Percentiles rank a stretch among this genome's conserved stretches.
Evolutionary conservation across 2,113 vertebrate species (phyloP).

Genomic region (Chaetodon auriga): DNA sequence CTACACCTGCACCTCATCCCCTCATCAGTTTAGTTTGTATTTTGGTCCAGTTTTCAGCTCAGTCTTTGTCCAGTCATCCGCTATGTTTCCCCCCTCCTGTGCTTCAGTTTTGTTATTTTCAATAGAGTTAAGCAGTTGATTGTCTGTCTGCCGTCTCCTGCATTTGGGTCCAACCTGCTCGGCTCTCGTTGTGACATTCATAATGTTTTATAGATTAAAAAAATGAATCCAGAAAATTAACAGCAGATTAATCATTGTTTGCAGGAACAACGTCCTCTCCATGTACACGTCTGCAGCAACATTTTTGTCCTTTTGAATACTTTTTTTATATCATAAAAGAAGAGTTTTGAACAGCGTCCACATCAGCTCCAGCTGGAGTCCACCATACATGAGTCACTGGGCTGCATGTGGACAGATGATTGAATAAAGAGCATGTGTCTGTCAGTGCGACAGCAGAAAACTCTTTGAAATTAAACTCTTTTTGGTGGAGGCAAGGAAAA

Average conservation of each 20-base stretch:
- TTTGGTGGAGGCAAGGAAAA: conserved; percentile 18
- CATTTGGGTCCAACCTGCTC: no score
- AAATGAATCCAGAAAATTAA: neutral
- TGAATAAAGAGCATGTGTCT: conserved; percentile 46
- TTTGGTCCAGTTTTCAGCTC: no score
- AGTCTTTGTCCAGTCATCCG: no score
- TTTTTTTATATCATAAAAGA: neutral
- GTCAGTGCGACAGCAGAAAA: conserved; percentile 12
- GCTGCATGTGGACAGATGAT: conserved; percentile 38
- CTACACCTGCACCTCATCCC: no score
- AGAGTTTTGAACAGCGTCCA: neutral
- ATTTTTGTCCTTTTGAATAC: neutral
- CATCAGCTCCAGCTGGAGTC: conserved; percentile 9
- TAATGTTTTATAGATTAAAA: neutral
- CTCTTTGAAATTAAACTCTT: conserved; percentile 31
- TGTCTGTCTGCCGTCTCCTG: no score
- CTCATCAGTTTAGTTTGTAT: no score
- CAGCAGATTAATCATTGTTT: neutral
- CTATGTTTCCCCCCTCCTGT: no score
- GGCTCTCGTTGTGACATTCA: no score
- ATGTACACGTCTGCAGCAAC: neutral
- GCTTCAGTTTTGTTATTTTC: no score
- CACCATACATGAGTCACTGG: conserved; percentile 46
- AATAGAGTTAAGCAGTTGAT: no score
- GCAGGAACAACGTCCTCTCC: neutral